Evolutionary conservation across 2,888 invertebrate species (phyloP), one percentile per base, ranked within the genome.

Genomic region (Scaptomyza reducta): DNA sequence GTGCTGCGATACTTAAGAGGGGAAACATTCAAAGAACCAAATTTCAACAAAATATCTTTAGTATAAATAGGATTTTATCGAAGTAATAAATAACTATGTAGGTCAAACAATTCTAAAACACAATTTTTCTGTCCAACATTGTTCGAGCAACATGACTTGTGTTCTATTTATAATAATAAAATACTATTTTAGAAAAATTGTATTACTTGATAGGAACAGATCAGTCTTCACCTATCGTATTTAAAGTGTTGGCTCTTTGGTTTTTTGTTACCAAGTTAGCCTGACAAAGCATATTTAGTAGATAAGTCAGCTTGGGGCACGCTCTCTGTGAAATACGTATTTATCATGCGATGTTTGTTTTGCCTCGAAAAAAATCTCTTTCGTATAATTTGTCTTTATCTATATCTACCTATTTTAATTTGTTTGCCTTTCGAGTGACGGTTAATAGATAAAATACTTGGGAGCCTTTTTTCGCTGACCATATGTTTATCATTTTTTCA

Each of bases 271-370:
- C 9, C n/a, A 31, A 44, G 7, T 40, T 14, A 3, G 53, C 35
- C 47, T 22, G 49, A 38, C 9, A 2, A n/a, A 25, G 16, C 38
- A 38, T 44, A 58, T 58, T 50, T 41, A 57, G 42, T n/a, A 47
- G 73, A 66, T 73, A 25, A 73, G 14, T 9, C 7, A 13, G 0
- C n/a, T 33, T 38, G 7, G 1, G 6, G 5, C 5, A 35, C 13
- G 2, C 7, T 4, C 18, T 40, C 3, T 22, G 13, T 18, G 6
- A 1, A 6, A 11, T 22, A 13, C 18, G 13, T 18, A 16, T 31
- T 2, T 9, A 50, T 50, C 61, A 60, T 57, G 55, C 56, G 64
- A 41, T 47, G 44, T 57, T 44, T 38, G 56, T 40, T 56, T 16
- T 6, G 13, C 35, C 31, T 5, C 5, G 4, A 9, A 35, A 18